Base-by-base conservation (phyloP, 2,888 invertebrate species). In the Eumerus sabulonum region DNA sequence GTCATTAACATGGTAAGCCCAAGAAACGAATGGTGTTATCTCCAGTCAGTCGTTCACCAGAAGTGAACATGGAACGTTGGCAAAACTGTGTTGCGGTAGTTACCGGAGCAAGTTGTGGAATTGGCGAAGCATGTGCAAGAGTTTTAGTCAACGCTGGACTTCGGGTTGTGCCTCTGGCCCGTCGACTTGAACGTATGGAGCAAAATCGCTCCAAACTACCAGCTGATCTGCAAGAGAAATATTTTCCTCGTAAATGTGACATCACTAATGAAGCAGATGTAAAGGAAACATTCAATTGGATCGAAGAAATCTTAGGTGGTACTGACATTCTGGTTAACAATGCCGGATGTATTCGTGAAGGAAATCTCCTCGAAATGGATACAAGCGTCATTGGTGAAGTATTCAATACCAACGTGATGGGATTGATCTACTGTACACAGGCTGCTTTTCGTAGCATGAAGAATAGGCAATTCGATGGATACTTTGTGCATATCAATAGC, bases 101-200 rank as follows among this genome's bases (percentile, higher is more conserved):
- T 1, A 51, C 51, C 35, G 51, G 51, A 2, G 36, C 51, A 12
- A 51, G 51, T 16, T 14, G 83, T 92, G 66, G 89, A 89, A 92
- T 93, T 73, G 93, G 91, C 5, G 90, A 90, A 1, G 90, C 90
- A 2, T 89, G 90, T 59, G 87, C 87, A 12, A 85, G 85, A 47
- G 84, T 88, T 9, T 85, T 92, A 27, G 89, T 90, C 0, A 86
- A 88, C 54, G 86, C 88, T 17, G 92, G 92, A 3, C 83, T 92
- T 56, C 89, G 89, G 50, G 92, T 92, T 0, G 89, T 92, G 1
- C 92, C 91, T 0, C 86, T 92, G 62, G 91, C 91, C 0, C 84
- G 68, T 4, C 76, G 70, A 9, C 14, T 82, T 1, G 67, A 77
- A 12, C 60, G 67, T 36, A 17, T 82, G 12, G 56, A 85, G 38